These are phyloP conservation scores for Camponotus fellah DNA, from an alignment of 2,888 invertebrate genomes.

Conservation along the genomic window DNA sequence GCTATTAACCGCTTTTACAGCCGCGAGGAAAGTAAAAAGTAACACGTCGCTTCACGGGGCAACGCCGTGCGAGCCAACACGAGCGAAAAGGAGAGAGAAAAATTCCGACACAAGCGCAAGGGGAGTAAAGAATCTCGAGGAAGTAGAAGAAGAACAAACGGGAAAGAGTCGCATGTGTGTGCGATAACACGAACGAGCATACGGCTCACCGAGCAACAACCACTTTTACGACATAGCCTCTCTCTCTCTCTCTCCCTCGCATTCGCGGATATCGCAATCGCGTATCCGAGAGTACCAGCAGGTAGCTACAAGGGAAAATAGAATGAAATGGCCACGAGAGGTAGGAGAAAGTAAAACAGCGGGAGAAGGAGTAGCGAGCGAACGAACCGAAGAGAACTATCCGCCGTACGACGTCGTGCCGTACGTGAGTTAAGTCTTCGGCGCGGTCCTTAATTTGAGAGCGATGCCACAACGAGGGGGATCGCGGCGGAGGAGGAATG, in stretches of 20 bases:
- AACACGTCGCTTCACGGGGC: slow-evolving; percentile 46
- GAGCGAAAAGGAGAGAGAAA: background rate
- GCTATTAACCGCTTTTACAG: slow-evolving; percentile 72
- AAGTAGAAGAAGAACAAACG: slow-evolving; percentile 27
- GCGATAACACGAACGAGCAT: slow-evolving; percentile 62
- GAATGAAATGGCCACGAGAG: slow-evolving; percentile 53
- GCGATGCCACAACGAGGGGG: slow-evolving; percentile 29
- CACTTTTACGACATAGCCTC: slow-evolving; percentile 68
- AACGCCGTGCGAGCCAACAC: slow-evolving; percentile 9
- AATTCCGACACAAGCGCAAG: slow-evolving; percentile 24
- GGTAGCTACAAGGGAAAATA: slow-evolving; percentile 62
- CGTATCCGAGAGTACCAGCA: slow-evolving; percentile 58
- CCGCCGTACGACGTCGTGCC: slow-evolving; percentile 41
- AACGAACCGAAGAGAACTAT: slow-evolving; percentile 32
- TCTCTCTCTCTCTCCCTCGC: slow-evolving; percentile 49
- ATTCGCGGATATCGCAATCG: slow-evolving; percentile 61
- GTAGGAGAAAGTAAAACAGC: background rate
- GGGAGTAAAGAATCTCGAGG: background rate
- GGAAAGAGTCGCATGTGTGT: slow-evolving; percentile 27
- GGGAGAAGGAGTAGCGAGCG: background rate
- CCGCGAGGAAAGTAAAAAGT: slow-evolving; percentile 63
- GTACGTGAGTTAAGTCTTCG: slow-evolving; percentile 62
- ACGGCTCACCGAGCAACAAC: slow-evolving; percentile 68
- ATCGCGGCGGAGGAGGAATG: background rate
- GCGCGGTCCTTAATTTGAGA: slow-evolving; percentile 65